These are phyloP conservation scores for Drosophila mauritiana DNA, from an alignment of 1,140 invertebrate species.

Conservation along the genomic window DNA sequence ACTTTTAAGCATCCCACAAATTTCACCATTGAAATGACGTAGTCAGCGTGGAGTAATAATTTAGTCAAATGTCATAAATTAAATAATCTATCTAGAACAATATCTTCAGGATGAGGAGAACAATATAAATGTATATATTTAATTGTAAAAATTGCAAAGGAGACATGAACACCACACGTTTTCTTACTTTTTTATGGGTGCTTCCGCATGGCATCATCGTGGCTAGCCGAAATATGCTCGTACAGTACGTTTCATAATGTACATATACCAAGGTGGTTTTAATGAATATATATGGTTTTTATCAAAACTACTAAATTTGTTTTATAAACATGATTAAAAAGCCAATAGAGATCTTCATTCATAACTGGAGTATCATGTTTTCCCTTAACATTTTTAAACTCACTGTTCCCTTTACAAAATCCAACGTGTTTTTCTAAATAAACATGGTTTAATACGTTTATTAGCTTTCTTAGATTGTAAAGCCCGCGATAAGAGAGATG, in stretches of 20 bases:
- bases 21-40: constrained; percentile 56
- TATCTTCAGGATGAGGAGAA: no score
- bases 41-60: constrained; percentile 1
- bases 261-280: no score
- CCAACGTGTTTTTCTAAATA: constrained; percentile 20
- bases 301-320: no score
- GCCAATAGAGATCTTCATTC: no score
- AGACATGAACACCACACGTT: background rate
- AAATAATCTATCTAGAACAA: background rate
- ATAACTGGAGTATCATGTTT: no score
- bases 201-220: constrained; percentile 1
- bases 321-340: no score
- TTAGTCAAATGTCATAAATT: background rate
- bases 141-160: no score
- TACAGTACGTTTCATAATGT: background rate
- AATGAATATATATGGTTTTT: no score
- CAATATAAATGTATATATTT: background rate
- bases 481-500: constrained; percentile 35
- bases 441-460: constrained; percentile 37
- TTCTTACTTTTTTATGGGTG: background rate
- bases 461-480: constrained; percentile 41
- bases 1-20: constrained; percentile 6
- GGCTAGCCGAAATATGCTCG: background rate
- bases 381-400: constrained; percentile 1
- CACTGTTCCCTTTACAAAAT: constrained; percentile 8